Base-by-base conservation (phyloP, 2,888 invertebrate species). In the Drosophila peninsularis region DNA sequence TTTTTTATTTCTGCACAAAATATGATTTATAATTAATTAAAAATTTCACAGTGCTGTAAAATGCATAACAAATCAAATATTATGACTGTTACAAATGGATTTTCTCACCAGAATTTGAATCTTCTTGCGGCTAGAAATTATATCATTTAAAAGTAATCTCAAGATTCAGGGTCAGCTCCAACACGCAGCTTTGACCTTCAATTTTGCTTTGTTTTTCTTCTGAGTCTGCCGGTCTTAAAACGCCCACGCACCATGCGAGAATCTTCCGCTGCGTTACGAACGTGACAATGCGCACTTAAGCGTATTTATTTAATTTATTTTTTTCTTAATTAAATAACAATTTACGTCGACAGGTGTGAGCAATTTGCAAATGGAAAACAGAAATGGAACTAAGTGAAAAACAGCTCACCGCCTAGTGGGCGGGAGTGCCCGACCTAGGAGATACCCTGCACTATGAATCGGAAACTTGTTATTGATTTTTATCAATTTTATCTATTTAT, bases 251-350 rank as follows among this genome's bases (percentile, higher is more conserved):
- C 3, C 21, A 36, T 30, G 24, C 42, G 49, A 58, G 42, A 58
- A 63, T 49, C 27, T 63, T 36, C 24, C 56, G 41, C 27, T 62
- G 41, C 34, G 37, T 19, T 13, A 24, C 50, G 42, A 64, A 64
- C 71, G 61, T 71, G 65, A 66, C 56, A 72, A 66, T 71, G 56
- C 56, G 52, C 21, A 47, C 53, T 71, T 54, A 60, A 64, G 27
- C 39, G 37, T 21, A 58, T 67, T 61, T 50, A 21, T 50, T 39
- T 30, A 30, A 9, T 32, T 30, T 54, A n/a, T 45, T 30, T 41
- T 39, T 30, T 19, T 21, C 53, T 56, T 63, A 65, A 74, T 70
- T 74, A 75, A 67, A 71, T 63, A 67, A 58, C 63, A 63, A 71
- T 75, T 71, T 47, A 55, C 53, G 53, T 58, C 60, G 57, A 47